Base-by-base conservation (phyloP, 2,888 invertebrate species). In the Drosophila kanekoi region DNA sequence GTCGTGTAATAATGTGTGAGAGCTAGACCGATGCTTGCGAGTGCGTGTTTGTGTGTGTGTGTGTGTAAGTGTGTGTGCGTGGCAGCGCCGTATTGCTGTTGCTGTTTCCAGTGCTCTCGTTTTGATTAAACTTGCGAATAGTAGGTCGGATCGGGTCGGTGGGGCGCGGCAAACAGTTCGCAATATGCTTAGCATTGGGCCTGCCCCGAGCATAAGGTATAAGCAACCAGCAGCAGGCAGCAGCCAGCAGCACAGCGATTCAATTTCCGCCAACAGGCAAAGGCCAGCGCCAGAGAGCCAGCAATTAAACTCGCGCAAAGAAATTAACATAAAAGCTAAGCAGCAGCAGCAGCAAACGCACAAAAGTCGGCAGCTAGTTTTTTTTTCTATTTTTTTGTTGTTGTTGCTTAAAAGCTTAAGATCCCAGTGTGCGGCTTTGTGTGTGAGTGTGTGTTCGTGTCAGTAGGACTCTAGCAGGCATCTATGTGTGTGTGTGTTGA, bases 91-190 rank as follows among this genome's bases (percentile, higher is more conserved):
- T 23, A 28, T 47, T 40, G 53, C 14, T 60, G 28, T 59, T 56
- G 43, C 33, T 64, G 71, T 87, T 87, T 85, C 74, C 83, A 88
- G 80, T 89, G 89, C 87, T 87, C 87, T 89, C 87, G 85, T 87
- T 89, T 89, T 89, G 82, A 86, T 87, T 86, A 89, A 87, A 77
- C 67, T 73, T 77, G 71, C 71, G 84, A 87, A 73, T 81, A 69
- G 75, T 81, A 71, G 79, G 79, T 83, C 79, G 64, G 33, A 16
- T 58, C 40, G 59, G 51, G 58, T 62, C 43, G 84, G 81, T 73
- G 82, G 82, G 81, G 82, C 79, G 84, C 81, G 79, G 82, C 78
- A 71, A 35, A 65, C 47, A 60, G 79, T 61, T 57, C 61, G 75
- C 84, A 82, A 81, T 82, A 82, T 82, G 84, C 78, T 83, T 65